Evolutionary conservation across 1,140 invertebrate species (phyloP).

Genomic region (Sweltsa coloradensis): DNA sequence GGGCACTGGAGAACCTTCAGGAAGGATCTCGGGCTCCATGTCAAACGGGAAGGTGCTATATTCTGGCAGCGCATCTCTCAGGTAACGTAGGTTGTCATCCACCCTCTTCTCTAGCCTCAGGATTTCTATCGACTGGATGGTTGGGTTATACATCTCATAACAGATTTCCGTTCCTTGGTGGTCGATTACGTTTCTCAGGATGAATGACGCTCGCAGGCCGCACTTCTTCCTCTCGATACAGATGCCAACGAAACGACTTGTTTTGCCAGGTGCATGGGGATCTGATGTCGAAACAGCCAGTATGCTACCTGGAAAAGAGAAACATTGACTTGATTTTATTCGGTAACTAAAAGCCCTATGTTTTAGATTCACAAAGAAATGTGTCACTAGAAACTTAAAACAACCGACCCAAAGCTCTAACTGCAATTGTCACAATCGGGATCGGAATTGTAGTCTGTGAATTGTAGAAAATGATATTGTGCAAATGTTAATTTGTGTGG

Average conservation of each 20-base stretch:
- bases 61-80: constrained; percentile 86
- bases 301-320: constrained; percentile 59
- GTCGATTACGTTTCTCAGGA: constrained; percentile 87
- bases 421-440: too few species aligned
- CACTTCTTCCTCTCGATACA: constrained; percentile 74
- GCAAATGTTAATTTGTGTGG: too few species aligned
- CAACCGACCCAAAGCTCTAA: too few species aligned
- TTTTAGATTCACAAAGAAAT: too few species aligned
- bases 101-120: constrained; percentile 84
- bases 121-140: constrained; percentile 80
- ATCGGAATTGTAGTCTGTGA: too few species aligned
- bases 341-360: too few species aligned
- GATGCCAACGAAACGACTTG: constrained; percentile 88
- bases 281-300: constrained; percentile 87
- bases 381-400: too few species aligned
- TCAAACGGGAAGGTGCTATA: constrained; percentile 89
- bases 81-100: constrained; percentile 80
- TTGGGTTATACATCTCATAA: constrained; percentile 92
- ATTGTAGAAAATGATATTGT: too few species aligned
- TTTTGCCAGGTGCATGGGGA: constrained; percentile 71
- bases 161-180: constrained; percentile 72
- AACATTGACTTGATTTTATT: too few species aligned
- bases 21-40: constrained; percentile 71
- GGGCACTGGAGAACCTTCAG: constrained; percentile 67
- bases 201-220: constrained; percentile 75